phyloP scores from a whole-genome alignment of 2,113 vertebrate species.

The Thalassarche chlororhynchos region DNA sequence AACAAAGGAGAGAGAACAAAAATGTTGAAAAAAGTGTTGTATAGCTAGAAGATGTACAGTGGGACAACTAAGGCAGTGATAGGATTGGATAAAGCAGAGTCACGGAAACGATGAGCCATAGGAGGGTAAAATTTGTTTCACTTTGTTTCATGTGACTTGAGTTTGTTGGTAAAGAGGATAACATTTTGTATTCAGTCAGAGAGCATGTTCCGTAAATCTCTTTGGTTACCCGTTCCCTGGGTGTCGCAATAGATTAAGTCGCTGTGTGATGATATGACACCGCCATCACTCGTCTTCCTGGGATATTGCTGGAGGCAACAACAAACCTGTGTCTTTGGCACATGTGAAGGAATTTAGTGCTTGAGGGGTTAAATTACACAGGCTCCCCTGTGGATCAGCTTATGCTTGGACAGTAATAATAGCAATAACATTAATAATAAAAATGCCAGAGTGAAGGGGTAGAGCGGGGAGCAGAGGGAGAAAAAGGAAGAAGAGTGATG shows the following conservation, averaged over 20 bases:
- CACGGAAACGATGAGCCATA: background rate
- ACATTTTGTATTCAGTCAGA: conserved; percentile 44
- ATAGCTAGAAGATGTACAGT: background rate
- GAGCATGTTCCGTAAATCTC: conserved; percentile 57
- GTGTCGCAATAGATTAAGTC: conserved; percentile 67
- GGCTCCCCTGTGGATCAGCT: conserved; percentile 64
- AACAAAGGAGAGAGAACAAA: conserved; percentile 40
- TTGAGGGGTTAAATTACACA: conserved; percentile 71
- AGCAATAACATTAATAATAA: conserved; percentile 65
- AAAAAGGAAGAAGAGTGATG: conserved; percentile 4
- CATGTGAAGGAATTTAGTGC: conserved; percentile 69
- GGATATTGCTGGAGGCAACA: conserved; percentile 76
- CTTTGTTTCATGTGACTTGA: conserved; percentile 22
- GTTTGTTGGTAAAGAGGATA: conserved; percentile 41
- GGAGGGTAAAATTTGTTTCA: conserved; percentile 25
- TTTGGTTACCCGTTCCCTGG: conserved; percentile 45
- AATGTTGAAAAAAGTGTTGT: background rate
- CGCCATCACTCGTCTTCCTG: conserved; percentile 70
- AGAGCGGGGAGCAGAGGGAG: background rate
- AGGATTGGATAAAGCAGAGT: background rate
- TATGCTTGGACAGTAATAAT: conserved; percentile 68
- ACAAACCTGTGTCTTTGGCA: conserved; percentile 76
- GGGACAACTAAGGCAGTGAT: background rate
- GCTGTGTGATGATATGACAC: conserved; percentile 71
- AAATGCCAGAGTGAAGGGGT: conserved; percentile 24